Percentiles rank a stretch among this genome's conserved stretches.
Conservation (phyloP, 64 coral and sea anemone genomes). For the Stichodactyla mertensii region DNA sequence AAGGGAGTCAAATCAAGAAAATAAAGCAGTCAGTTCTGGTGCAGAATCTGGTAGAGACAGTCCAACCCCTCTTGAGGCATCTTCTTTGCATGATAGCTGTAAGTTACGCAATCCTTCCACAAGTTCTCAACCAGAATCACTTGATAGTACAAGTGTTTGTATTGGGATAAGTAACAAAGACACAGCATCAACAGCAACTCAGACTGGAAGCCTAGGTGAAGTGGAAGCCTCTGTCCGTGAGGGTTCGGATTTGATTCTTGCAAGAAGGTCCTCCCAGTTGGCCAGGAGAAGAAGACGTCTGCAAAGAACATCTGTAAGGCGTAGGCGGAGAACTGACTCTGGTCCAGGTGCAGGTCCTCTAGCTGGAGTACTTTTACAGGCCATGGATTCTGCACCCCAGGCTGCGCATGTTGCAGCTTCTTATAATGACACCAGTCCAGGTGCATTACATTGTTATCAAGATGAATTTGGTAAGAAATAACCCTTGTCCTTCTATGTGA, state of each 20-base stretch:
- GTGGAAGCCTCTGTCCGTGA: conserved; percentile 64
- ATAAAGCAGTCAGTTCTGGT: conserved; percentile 13
- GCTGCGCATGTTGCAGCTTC: conserved; percentile 79
- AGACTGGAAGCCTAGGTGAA: conserved; percentile 78
- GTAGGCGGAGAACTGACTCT: conserved; percentile 53
- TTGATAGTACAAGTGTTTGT: conserved; percentile 81
- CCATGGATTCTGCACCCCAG: conserved; percentile 44
- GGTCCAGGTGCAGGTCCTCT: conserved; percentile 26
- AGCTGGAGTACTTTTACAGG: conserved; percentile 41
- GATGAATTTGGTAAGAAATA: conserved; percentile 85
- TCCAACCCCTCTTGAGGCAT: conserved; percentile 58
- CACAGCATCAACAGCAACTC: conserved; percentile 84
- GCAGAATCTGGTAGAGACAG: conserved; percentile 48
- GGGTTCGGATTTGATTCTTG: conserved; percentile 67
- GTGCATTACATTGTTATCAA: conserved; percentile 70
- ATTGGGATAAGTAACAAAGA: conserved; percentile 74
- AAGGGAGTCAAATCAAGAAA: conserved; percentile 29
- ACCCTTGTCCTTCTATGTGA: too few species aligned
- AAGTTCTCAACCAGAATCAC: conserved; percentile 88
- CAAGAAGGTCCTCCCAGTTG: conserved; percentile 59
- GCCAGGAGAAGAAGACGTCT: conserved; percentile 74
- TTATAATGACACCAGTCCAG: conserved; percentile 90
- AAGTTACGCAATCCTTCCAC: conserved; percentile 56
- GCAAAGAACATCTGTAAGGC: conserved; percentile 53
- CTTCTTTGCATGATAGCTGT: conserved; percentile 56